phyloP scores from a whole-genome alignment of 2,113 vertebrate species.

The Notarius quadriscutis region DNA sequence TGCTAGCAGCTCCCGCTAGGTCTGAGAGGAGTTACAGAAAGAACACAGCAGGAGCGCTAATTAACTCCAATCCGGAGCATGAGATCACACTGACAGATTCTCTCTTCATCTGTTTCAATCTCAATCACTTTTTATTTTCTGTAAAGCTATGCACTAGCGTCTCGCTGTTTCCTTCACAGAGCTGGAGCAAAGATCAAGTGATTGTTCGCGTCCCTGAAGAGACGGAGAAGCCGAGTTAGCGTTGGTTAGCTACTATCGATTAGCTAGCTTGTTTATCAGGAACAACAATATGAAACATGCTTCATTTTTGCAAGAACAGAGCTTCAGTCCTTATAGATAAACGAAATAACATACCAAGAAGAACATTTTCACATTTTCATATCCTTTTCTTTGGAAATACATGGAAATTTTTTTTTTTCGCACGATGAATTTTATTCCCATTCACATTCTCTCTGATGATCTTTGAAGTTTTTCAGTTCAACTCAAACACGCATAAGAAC shows the following conservation, averaged over 20 bases:
- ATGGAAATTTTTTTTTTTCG: neutral
- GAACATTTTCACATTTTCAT: neutral
- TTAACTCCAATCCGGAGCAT: constrained; percentile 11
- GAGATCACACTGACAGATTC: constrained; percentile 6
- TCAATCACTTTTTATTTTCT: neutral
- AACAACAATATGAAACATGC: neutral
- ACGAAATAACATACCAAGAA: neutral
- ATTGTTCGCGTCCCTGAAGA: neutral
- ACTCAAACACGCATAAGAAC: neutral
- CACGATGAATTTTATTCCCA: neutral
- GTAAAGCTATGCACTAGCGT: neutral
- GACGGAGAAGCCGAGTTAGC: neutral
- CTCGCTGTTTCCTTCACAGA: neutral
- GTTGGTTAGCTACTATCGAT: neutral
- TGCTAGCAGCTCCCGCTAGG: constrained; percentile 14
- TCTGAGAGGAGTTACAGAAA: constrained; percentile 5
- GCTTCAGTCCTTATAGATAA: neutral
- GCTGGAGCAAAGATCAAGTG: neutral
- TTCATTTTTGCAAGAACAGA: neutral
- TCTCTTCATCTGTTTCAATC: constrained; percentile 13
- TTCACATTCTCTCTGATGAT: neutral
- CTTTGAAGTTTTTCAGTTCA: neutral
- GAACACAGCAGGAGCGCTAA: constrained; percentile 14
- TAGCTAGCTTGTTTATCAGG: neutral
- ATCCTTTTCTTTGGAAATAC: too few species aligned